These are phyloP conservation scores for Nomada fucata DNA, from an alignment of 2,888 invertebrate species.

Conservation along the genomic window DNA sequence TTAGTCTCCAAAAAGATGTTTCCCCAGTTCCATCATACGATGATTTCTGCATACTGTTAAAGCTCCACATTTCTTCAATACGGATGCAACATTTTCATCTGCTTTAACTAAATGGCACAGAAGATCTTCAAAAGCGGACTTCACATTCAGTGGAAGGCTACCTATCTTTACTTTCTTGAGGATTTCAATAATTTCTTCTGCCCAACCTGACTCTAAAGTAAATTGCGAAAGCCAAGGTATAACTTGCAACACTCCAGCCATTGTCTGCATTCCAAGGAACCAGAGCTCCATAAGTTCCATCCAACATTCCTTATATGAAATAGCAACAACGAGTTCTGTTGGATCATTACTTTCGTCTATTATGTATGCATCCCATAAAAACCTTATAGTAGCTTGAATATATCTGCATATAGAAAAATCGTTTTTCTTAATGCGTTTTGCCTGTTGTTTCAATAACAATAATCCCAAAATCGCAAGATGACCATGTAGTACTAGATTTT, in stretches of 20 bases:
- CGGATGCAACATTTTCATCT: slow-evolving; percentile 89
- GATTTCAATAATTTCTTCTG: slow-evolving; percentile 93
- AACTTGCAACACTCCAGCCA: slow-evolving; percentile 91
- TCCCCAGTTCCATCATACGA: slow-evolving; percentile 94
- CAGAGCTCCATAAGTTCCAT: slow-evolving; percentile 95
- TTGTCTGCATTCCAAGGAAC: slow-evolving; percentile 97
- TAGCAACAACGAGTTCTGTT: slow-evolving; percentile 92
- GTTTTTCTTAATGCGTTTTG: slow-evolving; percentile 93
- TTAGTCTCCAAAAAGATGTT: slow-evolving; percentile 94
- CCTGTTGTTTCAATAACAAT: slow-evolving; percentile 92
- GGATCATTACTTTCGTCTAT: slow-evolving; percentile 95
- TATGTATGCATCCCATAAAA: slow-evolving; percentile 96
- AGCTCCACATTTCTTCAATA: slow-evolving; percentile 93
- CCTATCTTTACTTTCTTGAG: slow-evolving; percentile 93
- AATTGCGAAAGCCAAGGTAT: slow-evolving; percentile 96
- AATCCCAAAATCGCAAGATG: slow-evolving; percentile 93
- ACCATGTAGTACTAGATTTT: slow-evolving; percentile 93
- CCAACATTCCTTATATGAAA: slow-evolving; percentile 95
- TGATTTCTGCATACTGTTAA: slow-evolving; percentile 94
- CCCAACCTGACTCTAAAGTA: slow-evolving; percentile 97
- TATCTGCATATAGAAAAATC: slow-evolving; percentile 95
- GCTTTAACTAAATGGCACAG: slow-evolving; percentile 93
- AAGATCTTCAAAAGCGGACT: slow-evolving; percentile 96
- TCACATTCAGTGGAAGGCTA: slow-evolving; percentile 92
- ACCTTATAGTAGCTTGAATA: slow-evolving; percentile 94